Conservation (phyloP, 2,888 invertebrate genomes). For the Atherix ibis region DNA sequence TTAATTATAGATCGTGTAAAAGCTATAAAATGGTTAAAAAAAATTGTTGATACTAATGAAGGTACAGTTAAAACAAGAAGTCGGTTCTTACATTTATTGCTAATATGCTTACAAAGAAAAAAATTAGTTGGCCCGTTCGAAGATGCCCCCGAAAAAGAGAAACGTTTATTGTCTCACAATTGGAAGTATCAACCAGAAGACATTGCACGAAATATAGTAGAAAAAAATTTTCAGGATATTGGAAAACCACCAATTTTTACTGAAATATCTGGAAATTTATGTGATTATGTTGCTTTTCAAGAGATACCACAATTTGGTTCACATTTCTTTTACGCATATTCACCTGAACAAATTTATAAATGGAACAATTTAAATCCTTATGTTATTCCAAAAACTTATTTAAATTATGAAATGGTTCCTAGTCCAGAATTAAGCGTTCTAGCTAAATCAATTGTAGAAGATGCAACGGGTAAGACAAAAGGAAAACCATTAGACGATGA, state of each 20-base stretch:
- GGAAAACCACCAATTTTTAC: slow-evolving; percentile 22
- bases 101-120: slow-evolving; percentile 31
- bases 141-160: slow-evolving; percentile 23
- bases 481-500: too few species aligned
- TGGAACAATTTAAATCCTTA: slow-evolving; percentile 29
- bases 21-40: slow-evolving; percentile 14
- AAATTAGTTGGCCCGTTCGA: slow-evolving; percentile 30
- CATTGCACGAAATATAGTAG: slow-evolving; percentile 24
- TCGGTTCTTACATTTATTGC: slow-evolving; percentile 31
- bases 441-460: slow-evolving; percentile 4
- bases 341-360: slow-evolving; percentile 29
- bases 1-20: slow-evolving; percentile 10
- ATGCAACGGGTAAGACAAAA: too few species aligned
- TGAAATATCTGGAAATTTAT: slow-evolving; percentile 30
- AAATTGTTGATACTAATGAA: slow-evolving; percentile 8
- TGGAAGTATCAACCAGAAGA: slow-evolving; percentile 18
- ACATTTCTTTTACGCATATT: slow-evolving; percentile 36
- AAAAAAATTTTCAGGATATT: slow-evolving; percentile 17
- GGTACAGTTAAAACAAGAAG: slow-evolving; percentile 4
- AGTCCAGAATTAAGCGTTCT: slow-evolving; percentile 9
- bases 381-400: slow-evolving; percentile 22
- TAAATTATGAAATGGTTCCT: slow-evolving; percentile 3
- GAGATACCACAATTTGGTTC: slow-evolving; percentile 35
- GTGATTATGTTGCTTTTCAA: slow-evolving; percentile 34
- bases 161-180: slow-evolving; percentile 14